Percentiles rank a stretch among this genome's conserved stretches.
Conservation (phyloP, 64 coral and sea anemone species). For the Catalaphyllia jardinei region DNA sequence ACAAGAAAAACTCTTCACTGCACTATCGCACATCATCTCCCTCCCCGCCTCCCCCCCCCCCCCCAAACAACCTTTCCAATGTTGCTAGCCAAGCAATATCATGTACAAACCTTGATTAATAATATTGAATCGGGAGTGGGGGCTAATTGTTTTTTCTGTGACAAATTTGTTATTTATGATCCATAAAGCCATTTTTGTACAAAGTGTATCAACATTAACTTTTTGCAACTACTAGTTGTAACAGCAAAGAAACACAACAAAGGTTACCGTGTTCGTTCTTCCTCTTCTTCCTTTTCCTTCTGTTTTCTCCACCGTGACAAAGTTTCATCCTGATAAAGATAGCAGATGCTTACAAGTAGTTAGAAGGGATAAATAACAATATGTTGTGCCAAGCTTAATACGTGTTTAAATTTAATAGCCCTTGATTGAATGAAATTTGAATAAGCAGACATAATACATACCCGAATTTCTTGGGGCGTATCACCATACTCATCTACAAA, state of each 20-base stretch:
- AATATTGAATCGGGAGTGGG: too few relatives aligned
- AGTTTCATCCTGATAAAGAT: constrained; percentile 22
- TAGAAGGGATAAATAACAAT: background rate
- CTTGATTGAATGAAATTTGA: background rate
- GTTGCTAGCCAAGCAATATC: too few relatives aligned
- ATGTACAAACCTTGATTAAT: too few relatives aligned
- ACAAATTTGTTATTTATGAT: too few relatives aligned
- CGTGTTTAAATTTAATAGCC: background rate
- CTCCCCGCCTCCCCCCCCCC: too few relatives aligned
- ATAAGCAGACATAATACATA: constrained; percentile 9
- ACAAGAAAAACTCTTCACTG: too few relatives aligned
- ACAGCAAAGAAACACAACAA: background rate
- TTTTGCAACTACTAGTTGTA: too few relatives aligned
- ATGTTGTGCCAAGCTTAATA: background rate
- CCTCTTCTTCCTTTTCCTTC: constrained; percentile 63
- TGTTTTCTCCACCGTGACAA: constrained; percentile 32
- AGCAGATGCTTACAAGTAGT: background rate
- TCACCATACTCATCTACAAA: constrained; percentile 96
- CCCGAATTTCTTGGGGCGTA: constrained; percentile 84
- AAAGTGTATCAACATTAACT: too few relatives aligned
- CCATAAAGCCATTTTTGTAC: too few relatives aligned
- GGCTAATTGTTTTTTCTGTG: too few relatives aligned
- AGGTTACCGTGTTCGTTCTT: constrained; percentile 63
- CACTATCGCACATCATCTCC: too few relatives aligned
- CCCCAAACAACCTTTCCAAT: too few relatives aligned